Evolutionary conservation across 1,140 invertebrate genomes (phyloP).

Genomic region (Lamellibrachia luymesi): DNA sequence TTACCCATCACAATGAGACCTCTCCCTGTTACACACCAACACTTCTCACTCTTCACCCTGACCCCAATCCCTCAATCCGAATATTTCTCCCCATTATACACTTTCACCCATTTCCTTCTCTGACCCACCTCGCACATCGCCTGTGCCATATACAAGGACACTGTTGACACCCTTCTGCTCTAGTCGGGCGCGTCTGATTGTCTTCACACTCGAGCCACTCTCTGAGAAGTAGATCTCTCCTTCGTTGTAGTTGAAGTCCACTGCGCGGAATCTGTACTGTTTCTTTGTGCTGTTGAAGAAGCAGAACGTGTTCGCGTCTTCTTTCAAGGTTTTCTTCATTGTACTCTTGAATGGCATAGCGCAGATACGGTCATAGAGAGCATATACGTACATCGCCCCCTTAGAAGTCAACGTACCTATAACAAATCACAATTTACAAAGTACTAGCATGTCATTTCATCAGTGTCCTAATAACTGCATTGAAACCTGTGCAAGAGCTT

Average conservation of each 20-base stretch:
- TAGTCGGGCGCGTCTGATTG: slow-evolving; percentile 9
- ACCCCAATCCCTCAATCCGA: neutral
- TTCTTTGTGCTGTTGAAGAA: slow-evolving; percentile 7
- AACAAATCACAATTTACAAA: neutral
- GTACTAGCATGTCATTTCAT: neutral
- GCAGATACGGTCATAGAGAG: neutral
- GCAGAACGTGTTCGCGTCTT: neutral
- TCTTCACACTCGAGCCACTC: neutral
- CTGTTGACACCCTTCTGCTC: slow-evolving; percentile 6
- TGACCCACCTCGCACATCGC: slow-evolving; percentile 16
- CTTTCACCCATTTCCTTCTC: neutral
- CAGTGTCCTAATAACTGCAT: too few species aligned
- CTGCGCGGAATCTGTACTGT: slow-evolving; percentile 14
- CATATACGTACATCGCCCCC: neutral
- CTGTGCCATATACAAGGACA: slow-evolving; percentile 14
- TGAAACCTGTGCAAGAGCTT: too few species aligned
- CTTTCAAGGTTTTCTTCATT: neutral
- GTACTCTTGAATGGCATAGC: neutral
- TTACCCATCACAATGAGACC: too few species aligned
- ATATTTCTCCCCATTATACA: neutral
- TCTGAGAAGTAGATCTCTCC: slow-evolving; percentile 22
- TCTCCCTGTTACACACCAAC: too few species aligned
- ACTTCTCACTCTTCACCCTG: too few species aligned
- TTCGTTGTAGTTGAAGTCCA: slow-evolving; percentile 17
- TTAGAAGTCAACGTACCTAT: neutral